A percentile compares a stretch with the other conserved stretches of the same genome.
Evolutionary conservation across 2,113 vertebrate species (phyloP).

Genomic region (Rissa tridactyla): DNA sequence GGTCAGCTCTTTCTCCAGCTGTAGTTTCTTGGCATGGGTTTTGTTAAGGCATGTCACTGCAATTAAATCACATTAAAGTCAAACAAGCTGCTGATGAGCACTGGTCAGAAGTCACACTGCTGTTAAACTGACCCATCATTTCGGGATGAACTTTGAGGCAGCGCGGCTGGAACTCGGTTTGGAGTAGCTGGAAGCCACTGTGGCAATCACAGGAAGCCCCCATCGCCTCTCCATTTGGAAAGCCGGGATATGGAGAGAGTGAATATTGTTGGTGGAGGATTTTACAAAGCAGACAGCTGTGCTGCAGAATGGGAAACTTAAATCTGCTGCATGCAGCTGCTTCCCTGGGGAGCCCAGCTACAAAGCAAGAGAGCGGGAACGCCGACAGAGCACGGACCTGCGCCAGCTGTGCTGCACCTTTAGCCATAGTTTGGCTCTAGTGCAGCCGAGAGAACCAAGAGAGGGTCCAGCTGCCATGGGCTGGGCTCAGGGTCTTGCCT

Average conservation of each 20-base stretch:
- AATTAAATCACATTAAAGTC: not conserved
- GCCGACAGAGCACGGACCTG: accelerated
- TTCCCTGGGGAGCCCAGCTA: not conserved
- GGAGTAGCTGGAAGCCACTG: not conserved
- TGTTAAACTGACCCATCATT: not conserved
- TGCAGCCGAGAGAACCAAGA: not conserved
- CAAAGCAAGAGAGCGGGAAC: not conserved
- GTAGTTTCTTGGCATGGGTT: not conserved
- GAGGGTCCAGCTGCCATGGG: not conserved
- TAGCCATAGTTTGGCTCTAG: not conserved
- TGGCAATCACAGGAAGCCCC: not conserved
- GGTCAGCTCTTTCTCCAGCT: not conserved
- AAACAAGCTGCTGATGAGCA: not conserved
- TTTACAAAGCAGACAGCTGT: not conserved
- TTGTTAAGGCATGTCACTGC: not conserved
- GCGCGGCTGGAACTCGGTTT: not conserved
- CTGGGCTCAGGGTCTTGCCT: not conserved
- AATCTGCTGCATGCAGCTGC: not conserved
- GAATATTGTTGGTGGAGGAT: accelerated
- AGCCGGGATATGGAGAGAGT: accelerated
- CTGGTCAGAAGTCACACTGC: not conserved
- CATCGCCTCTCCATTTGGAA: not conserved
- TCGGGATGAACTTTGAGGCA: not conserved
- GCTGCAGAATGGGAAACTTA: not conserved
- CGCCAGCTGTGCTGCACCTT: accelerated